Evolutionary conservation across 2,113 vertebrate genomes (phyloP).

Genomic region (Clarias magur): DNA sequence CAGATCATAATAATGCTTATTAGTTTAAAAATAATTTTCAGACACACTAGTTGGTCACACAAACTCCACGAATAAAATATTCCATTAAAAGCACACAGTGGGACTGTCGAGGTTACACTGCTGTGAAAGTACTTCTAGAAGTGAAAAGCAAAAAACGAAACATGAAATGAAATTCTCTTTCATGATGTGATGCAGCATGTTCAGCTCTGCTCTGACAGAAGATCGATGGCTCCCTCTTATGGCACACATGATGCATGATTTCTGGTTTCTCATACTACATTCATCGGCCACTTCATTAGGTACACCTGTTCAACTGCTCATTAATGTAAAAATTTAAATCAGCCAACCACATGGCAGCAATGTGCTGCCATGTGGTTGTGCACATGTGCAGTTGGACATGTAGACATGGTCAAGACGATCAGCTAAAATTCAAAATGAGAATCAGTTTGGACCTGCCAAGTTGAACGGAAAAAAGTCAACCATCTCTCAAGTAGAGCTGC

Average conservation of each 20-base stretch:
- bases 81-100: background rate
- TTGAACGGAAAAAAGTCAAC: too few relatives aligned
- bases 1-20: background rate
- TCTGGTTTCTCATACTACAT: background rate
- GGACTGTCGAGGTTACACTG: background rate
- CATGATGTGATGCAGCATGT: background rate
- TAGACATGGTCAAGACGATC: too few relatives aligned
- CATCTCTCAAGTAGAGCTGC: too few relatives aligned
- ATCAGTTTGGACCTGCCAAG: too few relatives aligned
- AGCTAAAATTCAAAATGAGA: too few relatives aligned
- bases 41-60: background rate
- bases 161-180: background rate
- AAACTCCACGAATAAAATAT: background rate
- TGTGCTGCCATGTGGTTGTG: too few relatives aligned
- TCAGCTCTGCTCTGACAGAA: background rate
- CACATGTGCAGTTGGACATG: too few relatives aligned
- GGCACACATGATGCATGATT: constrained; percentile 29
- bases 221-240: constrained; percentile 58
- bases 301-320: too few relatives aligned
- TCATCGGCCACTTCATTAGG: too few relatives aligned
- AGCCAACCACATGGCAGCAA: too few relatives aligned
- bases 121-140: background rate
- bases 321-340: too few relatives aligned
- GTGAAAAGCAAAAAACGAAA: background rate
- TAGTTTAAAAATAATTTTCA: background rate